These are phyloP conservation scores for Nomia melanderi DNA, from an alignment of 1,140 invertebrate species.

Conservation along the genomic window DNA sequence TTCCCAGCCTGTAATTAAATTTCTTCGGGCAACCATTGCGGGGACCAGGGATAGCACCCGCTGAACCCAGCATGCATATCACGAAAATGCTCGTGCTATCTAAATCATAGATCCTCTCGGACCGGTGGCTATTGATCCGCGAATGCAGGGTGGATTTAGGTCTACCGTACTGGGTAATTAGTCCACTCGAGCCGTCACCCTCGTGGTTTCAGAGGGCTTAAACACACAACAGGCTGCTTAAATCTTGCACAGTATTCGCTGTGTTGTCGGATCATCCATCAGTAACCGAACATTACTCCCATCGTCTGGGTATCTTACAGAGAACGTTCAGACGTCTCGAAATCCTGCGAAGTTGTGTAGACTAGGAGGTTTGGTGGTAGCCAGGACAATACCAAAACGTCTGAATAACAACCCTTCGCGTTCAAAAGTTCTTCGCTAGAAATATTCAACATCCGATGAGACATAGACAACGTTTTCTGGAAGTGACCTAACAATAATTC, in stretches of 20 bases:
- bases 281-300: slow-evolving; percentile 53
- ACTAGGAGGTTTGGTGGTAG: no score
- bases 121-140: slow-evolving; percentile 41
- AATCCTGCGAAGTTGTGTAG: neutral
- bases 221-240: slow-evolving; percentile 45
- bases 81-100: neutral
- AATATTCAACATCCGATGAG: no score
- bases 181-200: slow-evolving; percentile 48
- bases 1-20: no score
- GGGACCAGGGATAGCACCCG: no score
- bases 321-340: neutral
- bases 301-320: neutral
- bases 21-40: no score
- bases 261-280: slow-evolving; percentile 56
- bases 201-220: slow-evolving; percentile 43
- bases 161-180: slow-evolving; percentile 56
- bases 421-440: no score
- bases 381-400: no score
- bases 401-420: no score
- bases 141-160: slow-evolving; percentile 47
- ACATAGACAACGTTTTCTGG: no score
- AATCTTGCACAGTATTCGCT: slow-evolving; percentile 38
- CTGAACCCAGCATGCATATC: neutral
- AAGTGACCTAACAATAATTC: no score
- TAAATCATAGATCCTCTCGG: slow-evolving; percentile 22